Evolutionary conservation across 2,888 invertebrate genomes (phyloP).

Genomic region (Dolichomitus sp.): DNA sequence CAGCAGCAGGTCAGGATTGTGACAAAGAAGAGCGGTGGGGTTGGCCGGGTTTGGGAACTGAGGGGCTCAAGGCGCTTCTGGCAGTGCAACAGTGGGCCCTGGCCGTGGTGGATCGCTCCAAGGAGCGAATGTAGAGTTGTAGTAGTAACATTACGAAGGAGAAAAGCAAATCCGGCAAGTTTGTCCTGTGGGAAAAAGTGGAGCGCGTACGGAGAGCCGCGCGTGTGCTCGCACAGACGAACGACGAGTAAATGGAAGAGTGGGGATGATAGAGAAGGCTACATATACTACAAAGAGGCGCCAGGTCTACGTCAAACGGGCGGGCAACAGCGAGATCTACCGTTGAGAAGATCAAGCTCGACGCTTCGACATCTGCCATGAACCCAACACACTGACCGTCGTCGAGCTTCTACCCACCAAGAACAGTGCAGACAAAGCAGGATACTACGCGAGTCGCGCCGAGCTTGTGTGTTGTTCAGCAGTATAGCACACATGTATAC

Average conservation of each 20-base stretch:
- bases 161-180: background rate
- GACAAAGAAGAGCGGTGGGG: constrained; percentile 35
- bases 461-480: constrained; percentile 29
- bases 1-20: constrained; percentile 38
- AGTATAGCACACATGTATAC: constrained; percentile 18
- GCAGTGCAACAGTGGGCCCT: constrained; percentile 18
- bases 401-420: constrained; percentile 19
- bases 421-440: constrained; percentile 47
- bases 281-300: background rate
- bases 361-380: constrained; percentile 54
- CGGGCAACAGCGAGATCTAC: constrained; percentile 63
- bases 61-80: constrained; percentile 3
- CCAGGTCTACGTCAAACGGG: background rate
- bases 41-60: constrained; percentile 16
- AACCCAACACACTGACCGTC: constrained; percentile 20
- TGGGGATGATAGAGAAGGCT: constrained; percentile 13
- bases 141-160: background rate
- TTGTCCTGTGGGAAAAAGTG: constrained; percentile 5
- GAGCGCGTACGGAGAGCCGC: background rate
- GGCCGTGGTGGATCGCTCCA: constrained; percentile 13
- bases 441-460: constrained; percentile 55
- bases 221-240: constrained; percentile 20
- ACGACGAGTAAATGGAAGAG: constrained; percentile 26
- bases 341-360: constrained; percentile 52
- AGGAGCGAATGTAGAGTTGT: background rate